Percentiles rank a stretch among this genome's conserved stretches.
These are phyloP conservation scores for Platyrinchus mystaceus DNA, from an alignment of 2,797 vertebrate species.

Conservation along the genomic window DNA sequence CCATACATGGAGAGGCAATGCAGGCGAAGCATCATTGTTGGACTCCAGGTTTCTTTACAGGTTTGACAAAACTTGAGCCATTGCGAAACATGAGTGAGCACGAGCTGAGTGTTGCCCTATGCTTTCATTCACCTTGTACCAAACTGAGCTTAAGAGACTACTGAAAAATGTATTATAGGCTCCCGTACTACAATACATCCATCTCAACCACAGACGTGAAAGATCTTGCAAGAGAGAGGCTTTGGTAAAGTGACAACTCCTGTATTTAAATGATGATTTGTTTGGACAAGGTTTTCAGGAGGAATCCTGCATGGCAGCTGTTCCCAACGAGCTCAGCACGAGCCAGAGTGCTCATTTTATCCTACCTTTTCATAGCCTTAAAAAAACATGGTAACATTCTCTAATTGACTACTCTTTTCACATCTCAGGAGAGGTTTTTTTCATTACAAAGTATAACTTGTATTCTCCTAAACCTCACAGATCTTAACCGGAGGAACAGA, in stretches of 20 bases:
- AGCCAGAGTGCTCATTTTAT: not conserved
- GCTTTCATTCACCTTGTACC: not conserved
- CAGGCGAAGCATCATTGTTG: not conserved
- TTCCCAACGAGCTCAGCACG: not conserved
- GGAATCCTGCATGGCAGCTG: not conserved
- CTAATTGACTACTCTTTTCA: not conserved
- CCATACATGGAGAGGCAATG: not conserved
- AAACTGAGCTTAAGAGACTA: not conserved
- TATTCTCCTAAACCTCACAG: not conserved
- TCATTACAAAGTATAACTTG: not conserved
- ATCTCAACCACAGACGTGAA: not conserved
- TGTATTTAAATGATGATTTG: constrained; percentile 33
- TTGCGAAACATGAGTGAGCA: rapidly evolving
- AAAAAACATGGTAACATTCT: not conserved
- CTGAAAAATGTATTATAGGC: not conserved
- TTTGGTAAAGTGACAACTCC: constrained; percentile 16
- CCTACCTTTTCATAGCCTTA: not conserved
- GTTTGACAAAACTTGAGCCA: not conserved
- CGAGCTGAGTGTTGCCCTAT: not conserved
- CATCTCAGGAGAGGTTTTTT: not conserved
- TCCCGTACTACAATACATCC: not conserved
- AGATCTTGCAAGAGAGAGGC: not conserved
- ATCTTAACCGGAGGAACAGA: not conserved
- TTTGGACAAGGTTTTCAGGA: constrained; percentile 38
- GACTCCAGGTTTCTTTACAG: not conserved